Evolutionary conservation across 1,140 invertebrate species (phyloP), one percentile per base, ranked within the genome.

Genomic region (Rhyacophila brunnea): DNA sequence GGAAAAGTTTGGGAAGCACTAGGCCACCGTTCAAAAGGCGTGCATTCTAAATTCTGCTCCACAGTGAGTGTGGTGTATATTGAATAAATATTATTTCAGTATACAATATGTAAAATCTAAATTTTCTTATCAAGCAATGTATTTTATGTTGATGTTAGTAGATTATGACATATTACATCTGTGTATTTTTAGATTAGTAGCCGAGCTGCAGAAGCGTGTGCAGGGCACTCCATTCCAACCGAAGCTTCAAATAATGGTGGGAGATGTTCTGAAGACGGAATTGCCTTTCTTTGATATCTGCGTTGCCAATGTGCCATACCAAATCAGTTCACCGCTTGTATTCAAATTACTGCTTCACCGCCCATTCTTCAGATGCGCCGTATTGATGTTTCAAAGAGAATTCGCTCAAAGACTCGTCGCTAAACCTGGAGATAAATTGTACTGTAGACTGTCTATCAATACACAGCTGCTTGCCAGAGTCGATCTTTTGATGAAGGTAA

Each of bases 271-370:
- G 1, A 98, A 97, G 80, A 88, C 87, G 28, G 89, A 98, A 45
- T 79, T 99, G 57, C 96, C 96, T n/a, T 96, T 93, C 70, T 99
- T 99, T 74, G 94, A 99, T 79, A 83, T 99, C n/a, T 99, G 97
- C 80, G 93, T 99, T 17, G 96, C 98, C n/a, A 99, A 99, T 81
- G 85, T 99, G 18, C 97, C 97, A 0, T 99, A 99, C 75, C 95
- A 97, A 83, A 99, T 99, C 66, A 99, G 96, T 65, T 99, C 97
- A 1, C 96, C 97, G 1, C 85, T 99, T 68, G 90, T 99, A 1
- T 99, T 99, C 69, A 99, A 99, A 79, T 75, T 99, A 40, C 79
- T 99, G 10, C 78, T 97, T n/a, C 96, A 99, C 72, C 83, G 90
- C 11, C 86, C 86, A 42, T 83, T 87, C 64, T 93, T 89, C 70